These are phyloP conservation scores for Chydorus sphaericus DNA, from an alignment of 2,888 invertebrate species.

Conservation along the genomic window DNA sequence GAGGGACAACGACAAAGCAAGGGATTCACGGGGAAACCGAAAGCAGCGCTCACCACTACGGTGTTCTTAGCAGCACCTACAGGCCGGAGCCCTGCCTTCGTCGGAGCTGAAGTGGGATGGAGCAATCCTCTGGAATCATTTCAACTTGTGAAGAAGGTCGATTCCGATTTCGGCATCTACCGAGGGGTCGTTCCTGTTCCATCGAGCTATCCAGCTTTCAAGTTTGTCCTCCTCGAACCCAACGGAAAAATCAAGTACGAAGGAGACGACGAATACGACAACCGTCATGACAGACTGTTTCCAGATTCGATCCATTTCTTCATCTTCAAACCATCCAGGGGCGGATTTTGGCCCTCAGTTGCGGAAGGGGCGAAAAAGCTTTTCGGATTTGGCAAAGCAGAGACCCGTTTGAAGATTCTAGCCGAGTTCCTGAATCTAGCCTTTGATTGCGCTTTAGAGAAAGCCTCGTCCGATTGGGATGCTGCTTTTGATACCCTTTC, in stretches of 20 bases:
- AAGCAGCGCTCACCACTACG: too few relatives aligned
- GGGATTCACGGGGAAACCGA: too few relatives aligned
- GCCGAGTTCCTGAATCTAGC: background rate
- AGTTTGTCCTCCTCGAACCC: background rate
- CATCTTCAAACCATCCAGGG: background rate
- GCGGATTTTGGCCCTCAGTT: too few relatives aligned
- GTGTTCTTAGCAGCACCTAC: slow-evolving; percentile 5
- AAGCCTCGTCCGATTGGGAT: background rate
- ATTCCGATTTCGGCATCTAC: background rate
- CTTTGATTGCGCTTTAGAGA: background rate
- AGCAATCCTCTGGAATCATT: background rate
- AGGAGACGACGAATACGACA: background rate
- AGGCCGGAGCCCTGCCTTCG: background rate
- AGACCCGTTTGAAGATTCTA: background rate
- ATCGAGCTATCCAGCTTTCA: background rate
- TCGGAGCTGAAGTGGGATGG: background rate
- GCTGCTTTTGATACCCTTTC: background rate
- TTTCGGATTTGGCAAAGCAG: too few relatives aligned
- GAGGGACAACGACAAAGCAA: too few relatives aligned
- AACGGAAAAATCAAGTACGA: background rate
- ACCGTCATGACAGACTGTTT: background rate
- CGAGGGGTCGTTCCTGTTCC: slow-evolving; percentile 4
- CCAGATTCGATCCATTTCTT: slow-evolving; percentile 8
- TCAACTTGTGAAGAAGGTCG: background rate
- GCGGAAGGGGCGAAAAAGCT: too few relatives aligned